A percentile compares a stretch with the other conserved stretches of the same genome.
Conservation (phyloP, 2,797 vertebrate species). For the Enteromius afrohamiltoni region DNA sequence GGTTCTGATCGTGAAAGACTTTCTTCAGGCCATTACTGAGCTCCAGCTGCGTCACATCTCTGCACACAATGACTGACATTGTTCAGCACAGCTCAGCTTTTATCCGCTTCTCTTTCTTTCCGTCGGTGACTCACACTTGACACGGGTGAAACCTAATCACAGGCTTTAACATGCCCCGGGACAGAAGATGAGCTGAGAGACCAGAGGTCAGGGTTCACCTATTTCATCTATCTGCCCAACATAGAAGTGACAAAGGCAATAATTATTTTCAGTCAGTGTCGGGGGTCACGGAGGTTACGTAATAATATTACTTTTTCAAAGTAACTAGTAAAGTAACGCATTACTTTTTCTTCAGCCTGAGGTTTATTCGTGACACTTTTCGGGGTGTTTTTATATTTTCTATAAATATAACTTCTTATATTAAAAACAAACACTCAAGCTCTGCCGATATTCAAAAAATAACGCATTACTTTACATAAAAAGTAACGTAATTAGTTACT, state of each 20-base stretch:
- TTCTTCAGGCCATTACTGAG: constrained; percentile 2
- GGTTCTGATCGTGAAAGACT: constrained; percentile 42
- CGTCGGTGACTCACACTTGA: constrained; percentile 22
- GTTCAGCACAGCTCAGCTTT: background rate
- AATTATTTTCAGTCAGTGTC: background rate
- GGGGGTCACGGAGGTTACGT: too few relatives aligned
- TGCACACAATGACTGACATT: background rate
- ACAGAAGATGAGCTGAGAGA: background rate
- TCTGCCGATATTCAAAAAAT: too few relatives aligned
- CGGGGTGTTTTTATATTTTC: too few relatives aligned
- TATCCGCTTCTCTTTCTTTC: constrained; percentile 7
- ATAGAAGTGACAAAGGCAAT: background rate
- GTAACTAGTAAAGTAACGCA: too few relatives aligned
- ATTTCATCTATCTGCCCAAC: background rate
- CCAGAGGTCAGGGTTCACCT: constrained; percentile 18
- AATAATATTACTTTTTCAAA: too few relatives aligned
- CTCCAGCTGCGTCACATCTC: background rate
- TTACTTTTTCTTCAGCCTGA: too few relatives aligned
- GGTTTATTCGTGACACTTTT: too few relatives aligned
- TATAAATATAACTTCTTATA: too few relatives aligned
- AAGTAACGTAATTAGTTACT: too few relatives aligned
- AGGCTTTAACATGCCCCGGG: background rate
- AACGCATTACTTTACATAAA: too few relatives aligned
- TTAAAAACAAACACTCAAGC: too few relatives aligned
- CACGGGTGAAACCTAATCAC: constrained; percentile 3